Evolutionary conservation across 1,140 invertebrate genomes (phyloP), one percentile per base, ranked within the genome.

Genomic region (Diorhabda sublineata): DNA sequence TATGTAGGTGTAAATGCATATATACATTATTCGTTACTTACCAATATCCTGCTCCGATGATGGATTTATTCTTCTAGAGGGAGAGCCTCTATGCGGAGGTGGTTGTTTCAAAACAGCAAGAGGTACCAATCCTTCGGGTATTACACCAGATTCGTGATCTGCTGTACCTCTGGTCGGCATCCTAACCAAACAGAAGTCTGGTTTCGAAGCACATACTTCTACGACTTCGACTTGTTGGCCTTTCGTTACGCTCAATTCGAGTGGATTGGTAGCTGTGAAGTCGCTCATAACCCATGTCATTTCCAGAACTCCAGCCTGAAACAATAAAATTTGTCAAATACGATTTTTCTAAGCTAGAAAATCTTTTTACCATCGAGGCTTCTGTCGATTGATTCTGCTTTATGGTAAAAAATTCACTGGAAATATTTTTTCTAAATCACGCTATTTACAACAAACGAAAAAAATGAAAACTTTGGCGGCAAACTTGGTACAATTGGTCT

Each of bases 221-320:
- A 97, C 79, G 63, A 97, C 90, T 78, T 97, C 95, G 59, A 97
- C 95, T 82, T 97, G 94, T 81, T 97, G 95, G 6, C 93, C 93
- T 78, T 94, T 94, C 58, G 82, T 84, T 5, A 96, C 93, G 42
- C 86, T 88, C 69, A 95, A 78, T 80, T 95, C 93, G 47, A 89
- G 88, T 8, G 87, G 82, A 65, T 87, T 87, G 3, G 88, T 80
- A 7, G 92, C 91, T n/a, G 83, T 84, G 78, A 92, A 90, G 79
- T 95, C 93, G 26, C 89, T 88, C 7, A 95, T 86, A 66, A 95
- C 92, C 92, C 92, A 94, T 62, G 91, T 94, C 86, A 94, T 91
- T 77, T 96, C 93, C 69, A 87, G 83, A 47, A 88, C 88, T 64
- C 85, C 86, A 52, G 87, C 84, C 89, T 90, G 82, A 42, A 83